Percentiles rank a stretch among this genome's conserved stretches.
These are phyloP conservation scores for Tiphia femorata DNA, from an alignment of 2,888 invertebrate genomes.

Conservation along the genomic window DNA sequence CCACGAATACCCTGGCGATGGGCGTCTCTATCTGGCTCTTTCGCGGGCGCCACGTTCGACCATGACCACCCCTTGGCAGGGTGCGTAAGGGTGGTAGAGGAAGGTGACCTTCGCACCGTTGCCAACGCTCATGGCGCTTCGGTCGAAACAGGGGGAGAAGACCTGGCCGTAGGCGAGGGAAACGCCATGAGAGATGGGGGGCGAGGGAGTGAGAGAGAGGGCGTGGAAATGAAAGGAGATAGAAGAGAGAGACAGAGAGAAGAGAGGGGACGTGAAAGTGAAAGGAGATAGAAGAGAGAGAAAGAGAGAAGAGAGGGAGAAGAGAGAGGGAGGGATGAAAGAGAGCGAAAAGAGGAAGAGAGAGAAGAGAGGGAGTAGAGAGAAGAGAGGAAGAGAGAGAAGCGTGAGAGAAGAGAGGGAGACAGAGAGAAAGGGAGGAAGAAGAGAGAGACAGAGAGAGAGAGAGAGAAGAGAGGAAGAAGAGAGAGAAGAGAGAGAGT, in stretches of 20 bases:
- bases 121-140: constrained; percentile 15
- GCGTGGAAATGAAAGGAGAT: constrained; percentile 5
- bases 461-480: background rate
- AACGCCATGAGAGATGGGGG: too few species aligned
- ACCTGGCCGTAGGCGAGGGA: too few species aligned
- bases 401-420: background rate
- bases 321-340: background rate
- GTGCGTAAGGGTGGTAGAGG: constrained; percentile 48
- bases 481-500: background rate
- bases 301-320: background rate
- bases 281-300: background rate
- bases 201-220: background rate
- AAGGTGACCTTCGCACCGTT: constrained; percentile 53
- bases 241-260: constrained; percentile 10
- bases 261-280: background rate
- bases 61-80: constrained; percentile 43
- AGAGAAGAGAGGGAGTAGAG: constrained; percentile 9
- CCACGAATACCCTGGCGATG: too few species aligned
- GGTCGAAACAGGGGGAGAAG: too few species aligned
- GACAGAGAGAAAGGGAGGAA: background rate
- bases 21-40: background rate
- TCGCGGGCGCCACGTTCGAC: constrained; percentile 24
- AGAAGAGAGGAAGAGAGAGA: constrained; percentile 9
- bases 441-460: background rate
- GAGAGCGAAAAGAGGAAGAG: background rate